These are phyloP conservation scores for Oscheius onirici DNA, from an alignment of 2,888 invertebrate genomes.

Conservation along the genomic window DNA sequence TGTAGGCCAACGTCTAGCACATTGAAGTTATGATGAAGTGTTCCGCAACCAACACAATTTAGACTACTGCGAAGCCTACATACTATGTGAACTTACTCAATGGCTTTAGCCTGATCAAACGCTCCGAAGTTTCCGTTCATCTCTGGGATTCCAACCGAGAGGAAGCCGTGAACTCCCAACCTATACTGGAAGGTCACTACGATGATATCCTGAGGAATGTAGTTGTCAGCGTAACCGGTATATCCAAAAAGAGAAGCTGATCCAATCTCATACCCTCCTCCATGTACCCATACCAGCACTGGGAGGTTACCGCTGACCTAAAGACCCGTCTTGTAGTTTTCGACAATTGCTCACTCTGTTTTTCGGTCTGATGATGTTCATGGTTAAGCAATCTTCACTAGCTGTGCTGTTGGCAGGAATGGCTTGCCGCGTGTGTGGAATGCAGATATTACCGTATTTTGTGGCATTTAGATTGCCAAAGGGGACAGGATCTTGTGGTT, in stretches of 20 bases:
- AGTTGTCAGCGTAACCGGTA: constrained; percentile 25
- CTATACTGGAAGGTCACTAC: constrained; percentile 32
- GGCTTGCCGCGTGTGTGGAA: constrained; percentile 13
- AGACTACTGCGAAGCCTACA: background rate
- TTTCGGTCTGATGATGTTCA: constrained; percentile 26
- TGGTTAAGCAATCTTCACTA: constrained; percentile 26
- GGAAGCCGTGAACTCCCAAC: constrained; percentile 26
- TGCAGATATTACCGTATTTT: constrained; percentile 13
- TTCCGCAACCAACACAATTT: too few relatives aligned
- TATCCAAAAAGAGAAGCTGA: constrained; percentile 31
- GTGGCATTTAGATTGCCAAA: constrained; percentile 16
- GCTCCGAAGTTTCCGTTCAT: constrained; percentile 26
- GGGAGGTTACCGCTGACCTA: constrained; percentile 76
- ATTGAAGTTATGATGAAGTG: too few relatives aligned
- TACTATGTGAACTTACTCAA: constrained; percentile 3
- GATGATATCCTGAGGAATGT: constrained; percentile 30
- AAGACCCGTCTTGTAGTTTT: too few relatives aligned
- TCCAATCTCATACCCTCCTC: constrained; percentile 88
- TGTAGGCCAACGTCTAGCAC: too few relatives aligned
- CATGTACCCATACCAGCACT: constrained; percentile 94
- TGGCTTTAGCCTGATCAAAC: constrained; percentile 23
- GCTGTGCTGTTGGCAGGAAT: background rate
- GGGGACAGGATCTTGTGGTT: constrained; percentile 11
- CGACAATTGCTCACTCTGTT: constrained; percentile 1
- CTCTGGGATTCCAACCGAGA: constrained; percentile 22